Conservation (phyloP, 2,113 vertebrate genomes). For the Cettia cetti region DNA sequence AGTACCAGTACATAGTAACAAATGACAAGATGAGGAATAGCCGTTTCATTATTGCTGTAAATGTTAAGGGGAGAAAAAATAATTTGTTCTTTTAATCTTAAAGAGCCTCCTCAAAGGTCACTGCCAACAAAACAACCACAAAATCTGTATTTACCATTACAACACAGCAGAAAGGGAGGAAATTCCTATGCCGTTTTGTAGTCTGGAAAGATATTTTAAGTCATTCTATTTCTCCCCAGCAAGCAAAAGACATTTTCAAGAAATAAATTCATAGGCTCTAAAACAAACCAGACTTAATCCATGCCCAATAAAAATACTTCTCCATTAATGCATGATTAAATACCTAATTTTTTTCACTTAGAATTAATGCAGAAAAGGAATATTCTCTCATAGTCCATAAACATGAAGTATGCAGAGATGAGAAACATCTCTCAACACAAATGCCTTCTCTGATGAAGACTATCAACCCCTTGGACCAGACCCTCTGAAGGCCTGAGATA, state of each 20-base stretch:
- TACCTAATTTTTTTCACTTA: background rate
- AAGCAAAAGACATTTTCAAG: background rate
- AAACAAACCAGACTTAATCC: background rate
- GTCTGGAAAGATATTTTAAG: background rate
- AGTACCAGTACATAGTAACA: background rate
- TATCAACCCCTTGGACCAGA: background rate
- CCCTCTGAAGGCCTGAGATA: background rate
- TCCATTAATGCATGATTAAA: background rate
- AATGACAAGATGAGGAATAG: background rate
- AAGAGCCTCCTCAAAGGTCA: background rate
- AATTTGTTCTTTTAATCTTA: background rate
- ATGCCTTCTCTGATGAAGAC: background rate
- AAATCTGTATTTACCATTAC: background rate
- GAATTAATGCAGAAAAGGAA: background rate
- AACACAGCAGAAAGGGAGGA: background rate
- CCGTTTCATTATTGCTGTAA: background rate
- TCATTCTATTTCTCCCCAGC: background rate
- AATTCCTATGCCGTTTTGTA: background rate
- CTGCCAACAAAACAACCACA: background rate
- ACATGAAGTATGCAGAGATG: background rate
- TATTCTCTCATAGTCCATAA: background rate
- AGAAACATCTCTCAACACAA: rapidly evolving
- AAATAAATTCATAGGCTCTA: background rate
- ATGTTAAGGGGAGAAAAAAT: background rate
- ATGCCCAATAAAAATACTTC: background rate